These are phyloP conservation scores for Megaptera novaeangliae DNA, from an alignment of 2,113 vertebrate species.

Conservation along the genomic window DNA sequence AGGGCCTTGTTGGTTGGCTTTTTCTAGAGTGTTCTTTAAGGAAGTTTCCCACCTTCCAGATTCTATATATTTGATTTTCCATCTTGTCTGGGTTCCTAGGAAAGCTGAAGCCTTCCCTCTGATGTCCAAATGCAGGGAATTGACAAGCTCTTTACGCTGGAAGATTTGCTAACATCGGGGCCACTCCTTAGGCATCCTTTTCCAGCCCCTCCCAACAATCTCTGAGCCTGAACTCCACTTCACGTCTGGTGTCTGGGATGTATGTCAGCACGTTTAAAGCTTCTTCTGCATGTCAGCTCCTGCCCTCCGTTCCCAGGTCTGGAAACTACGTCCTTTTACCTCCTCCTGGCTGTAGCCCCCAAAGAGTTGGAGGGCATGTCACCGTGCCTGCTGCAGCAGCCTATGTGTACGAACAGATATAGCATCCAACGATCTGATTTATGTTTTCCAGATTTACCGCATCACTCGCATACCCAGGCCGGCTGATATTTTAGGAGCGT, in stretches of 20 bases:
- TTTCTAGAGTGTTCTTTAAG: neutral
- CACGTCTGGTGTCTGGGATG: neutral
- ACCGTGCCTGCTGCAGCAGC: neutral
- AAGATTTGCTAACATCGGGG: neutral
- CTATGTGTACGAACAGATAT: neutral
- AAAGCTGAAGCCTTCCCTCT: neutral
- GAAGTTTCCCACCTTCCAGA: neutral
- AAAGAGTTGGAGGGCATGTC: neutral
- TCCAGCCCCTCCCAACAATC: neutral
- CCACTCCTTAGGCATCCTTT: neutral
- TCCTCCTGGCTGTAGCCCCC: neutral
- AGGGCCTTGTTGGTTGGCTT: neutral
- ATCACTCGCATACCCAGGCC: constrained; percentile 37
- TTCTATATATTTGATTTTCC: neutral
- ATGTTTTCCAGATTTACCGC: constrained; percentile 59
- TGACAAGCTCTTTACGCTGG: neutral
- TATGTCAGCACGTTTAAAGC: neutral
- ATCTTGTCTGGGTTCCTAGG: neutral
- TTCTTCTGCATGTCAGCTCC: neutral
- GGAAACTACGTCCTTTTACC: neutral
- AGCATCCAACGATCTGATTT: constrained; percentile 52
- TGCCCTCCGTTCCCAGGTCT: neutral
- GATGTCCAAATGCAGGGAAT: neutral
- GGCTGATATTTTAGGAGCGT: constrained; percentile 64
- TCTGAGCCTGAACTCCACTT: neutral